These are phyloP conservation scores for Chloromyia formosa DNA, from an alignment of 2,888 invertebrate genomes.

Conservation along the genomic window DNA sequence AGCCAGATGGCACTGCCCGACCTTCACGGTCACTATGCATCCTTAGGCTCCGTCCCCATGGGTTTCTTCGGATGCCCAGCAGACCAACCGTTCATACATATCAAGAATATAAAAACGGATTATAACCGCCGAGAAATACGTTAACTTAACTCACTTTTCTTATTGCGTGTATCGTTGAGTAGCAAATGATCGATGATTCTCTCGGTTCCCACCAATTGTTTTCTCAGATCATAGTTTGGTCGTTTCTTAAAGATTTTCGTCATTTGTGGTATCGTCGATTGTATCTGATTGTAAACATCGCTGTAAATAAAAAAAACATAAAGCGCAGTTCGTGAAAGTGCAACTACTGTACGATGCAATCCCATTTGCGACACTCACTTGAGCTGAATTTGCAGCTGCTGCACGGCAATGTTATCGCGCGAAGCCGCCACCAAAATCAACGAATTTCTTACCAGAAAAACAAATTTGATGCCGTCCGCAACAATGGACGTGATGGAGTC, in stretches of 20 bases:
- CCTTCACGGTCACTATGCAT: too few species aligned
- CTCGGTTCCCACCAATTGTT: constrained; percentile 91
- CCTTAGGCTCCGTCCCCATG: too few species aligned
- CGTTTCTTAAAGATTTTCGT: constrained; percentile 91
- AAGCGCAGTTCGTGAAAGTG: background rate
- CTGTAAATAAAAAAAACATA: constrained; percentile 65
- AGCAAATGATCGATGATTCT: constrained; percentile 90
- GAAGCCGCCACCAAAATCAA: constrained; percentile 91
- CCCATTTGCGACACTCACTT: constrained; percentile 71
- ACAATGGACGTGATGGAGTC: constrained; percentile 88
- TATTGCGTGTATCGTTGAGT: constrained; percentile 83
- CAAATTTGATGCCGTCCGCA: constrained; percentile 87
- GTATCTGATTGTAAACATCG: constrained; percentile 94
- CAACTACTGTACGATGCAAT: background rate
- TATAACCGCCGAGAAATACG: too few species aligned
- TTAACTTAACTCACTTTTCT: constrained; percentile 65
- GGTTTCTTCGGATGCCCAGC: too few species aligned
- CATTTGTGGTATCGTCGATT: constrained; percentile 90
- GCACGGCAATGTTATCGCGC: constrained; percentile 81
- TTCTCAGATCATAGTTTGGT: constrained; percentile 91
- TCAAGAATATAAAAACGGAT: too few species aligned
- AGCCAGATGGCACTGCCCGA: too few species aligned
- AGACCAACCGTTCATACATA: too few species aligned
- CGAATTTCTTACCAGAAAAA: constrained; percentile 90
- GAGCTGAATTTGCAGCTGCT: constrained; percentile 84